Base-by-base conservation (phyloP, 2,797 vertebrate species). In the Bradypus variegatus region DNA sequence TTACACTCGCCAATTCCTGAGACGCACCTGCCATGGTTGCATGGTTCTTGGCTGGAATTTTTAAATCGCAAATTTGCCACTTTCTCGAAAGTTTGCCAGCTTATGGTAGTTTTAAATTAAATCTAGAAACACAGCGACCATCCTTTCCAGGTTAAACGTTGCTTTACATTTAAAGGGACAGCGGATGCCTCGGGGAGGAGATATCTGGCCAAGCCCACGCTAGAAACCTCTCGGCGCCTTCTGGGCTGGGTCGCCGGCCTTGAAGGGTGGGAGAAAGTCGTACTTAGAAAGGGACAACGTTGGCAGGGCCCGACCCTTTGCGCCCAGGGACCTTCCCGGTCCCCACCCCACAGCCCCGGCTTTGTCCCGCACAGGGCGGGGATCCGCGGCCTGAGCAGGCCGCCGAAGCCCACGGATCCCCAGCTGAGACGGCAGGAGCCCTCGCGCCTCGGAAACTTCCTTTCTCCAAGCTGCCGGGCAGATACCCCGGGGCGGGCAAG, bases 91-190 rank as follows among this genome's bases (percentile, higher is more conserved):
- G n/a, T 81, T 92, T 6, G 21, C 45, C 79, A 76, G 36, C 91
- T 91, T 80, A 70, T 86, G 81, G 48, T 13, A 33, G 60, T 64
- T 91, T 89, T 78, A 58, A 45, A 92, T 62, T 67, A 79, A 69
- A 14, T 64, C n/a, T 79, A 76, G 62, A 94, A 83, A 84, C 14
- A 53, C 0, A 1, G 25, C 8, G 12, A 73, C 0, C 6, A 41
- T 31, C 78, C 15, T 55, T 36, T 70, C 13, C 36, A 33, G 53
- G 83, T 72, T 58, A 67, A 81, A 88, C 0, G 6, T 25, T 69
- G 55, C 31, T 70, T 89, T 67, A 33, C 19, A 10, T 81, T 84
- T 50, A 29, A 73, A 73, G 58, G 21, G n/a, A 60, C 0, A 11
- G 19, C 0, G 5, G 48, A 60, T 77, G 6, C 31, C 50, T 73